Evolutionary conservation across 2,797 vertebrate genomes (phyloP).

Genomic region (Synaphobranchus kaupii): DNA sequence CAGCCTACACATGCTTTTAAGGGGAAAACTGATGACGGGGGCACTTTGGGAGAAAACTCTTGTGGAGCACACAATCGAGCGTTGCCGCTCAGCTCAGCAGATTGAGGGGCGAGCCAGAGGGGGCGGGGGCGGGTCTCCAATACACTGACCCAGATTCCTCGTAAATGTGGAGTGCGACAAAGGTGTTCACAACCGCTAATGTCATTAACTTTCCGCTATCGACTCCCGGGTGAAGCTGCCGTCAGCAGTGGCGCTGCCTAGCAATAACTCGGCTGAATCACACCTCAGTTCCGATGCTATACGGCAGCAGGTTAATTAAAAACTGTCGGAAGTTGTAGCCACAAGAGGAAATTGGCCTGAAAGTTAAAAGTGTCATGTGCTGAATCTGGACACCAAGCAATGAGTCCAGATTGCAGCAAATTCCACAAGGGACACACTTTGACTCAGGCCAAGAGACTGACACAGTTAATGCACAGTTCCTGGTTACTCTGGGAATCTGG

Average conservation of each 20-base stretch:
- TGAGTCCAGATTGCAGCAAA: not conserved
- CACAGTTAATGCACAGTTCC: not conserved
- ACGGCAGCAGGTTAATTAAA: not conserved
- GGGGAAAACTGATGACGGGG: constrained; percentile 41
- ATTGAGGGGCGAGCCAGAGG: constrained; percentile 3
- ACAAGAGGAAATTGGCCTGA: not conserved
- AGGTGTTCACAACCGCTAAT: not conserved
- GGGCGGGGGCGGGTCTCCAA: not conserved
- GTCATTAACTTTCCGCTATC: not conserved
- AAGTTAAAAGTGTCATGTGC: not conserved
- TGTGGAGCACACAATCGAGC: not conserved
- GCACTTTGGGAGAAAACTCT: constrained; percentile 34
- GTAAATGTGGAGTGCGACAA: not conserved
- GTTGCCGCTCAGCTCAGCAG: constrained; percentile 32
- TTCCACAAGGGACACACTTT: not conserved
- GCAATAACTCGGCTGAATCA: not conserved
- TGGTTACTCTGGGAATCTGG: not conserved
- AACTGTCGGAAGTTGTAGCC: not conserved
- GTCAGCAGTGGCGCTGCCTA: not conserved
- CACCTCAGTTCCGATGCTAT: not conserved
- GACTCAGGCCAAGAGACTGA: not conserved
- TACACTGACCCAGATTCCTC: constrained; percentile 8
- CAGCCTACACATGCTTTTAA: constrained; percentile 14
- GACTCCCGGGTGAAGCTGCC: not conserved
- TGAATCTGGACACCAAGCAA: not conserved